These are phyloP conservation scores for Corydoras maculifer DNA, from an alignment of 2,113 vertebrate genomes.

Conservation along the genomic window DNA sequence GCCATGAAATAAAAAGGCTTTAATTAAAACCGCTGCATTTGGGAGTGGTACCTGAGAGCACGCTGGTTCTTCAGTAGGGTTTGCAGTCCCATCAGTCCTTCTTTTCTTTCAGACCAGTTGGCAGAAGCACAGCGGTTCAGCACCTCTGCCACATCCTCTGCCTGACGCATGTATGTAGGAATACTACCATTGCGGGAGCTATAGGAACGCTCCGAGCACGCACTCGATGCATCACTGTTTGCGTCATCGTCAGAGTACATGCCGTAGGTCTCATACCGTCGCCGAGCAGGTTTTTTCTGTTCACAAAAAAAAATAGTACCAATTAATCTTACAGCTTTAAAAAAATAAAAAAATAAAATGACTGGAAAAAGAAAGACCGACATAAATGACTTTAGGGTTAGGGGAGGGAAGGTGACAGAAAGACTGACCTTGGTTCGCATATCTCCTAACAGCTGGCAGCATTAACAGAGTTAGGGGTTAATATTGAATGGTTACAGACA, in stretches of 20 bases:
- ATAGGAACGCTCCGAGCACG: slow-evolving; percentile 90
- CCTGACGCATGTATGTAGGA: slow-evolving; percentile 92
- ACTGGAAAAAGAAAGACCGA: not conserved
- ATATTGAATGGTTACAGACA: slow-evolving; percentile 50
- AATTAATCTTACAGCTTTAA: not conserved
- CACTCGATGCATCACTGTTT: slow-evolving; percentile 93
- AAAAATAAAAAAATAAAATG: not conserved
- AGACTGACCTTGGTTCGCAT: slow-evolving; percentile 93
- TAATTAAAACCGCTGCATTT: not conserved
- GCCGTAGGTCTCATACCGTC: slow-evolving; percentile 84
- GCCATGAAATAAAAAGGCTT: too few species aligned
- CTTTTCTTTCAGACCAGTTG: slow-evolving; percentile 97
- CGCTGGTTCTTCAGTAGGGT: slow-evolving; percentile 89
- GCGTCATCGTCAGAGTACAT: slow-evolving; percentile 96
- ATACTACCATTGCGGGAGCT: slow-evolving; percentile 92
- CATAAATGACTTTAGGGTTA: not conserved
- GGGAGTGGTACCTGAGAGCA: slow-evolving; percentile 75
- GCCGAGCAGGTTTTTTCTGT: slow-evolving; percentile 88
- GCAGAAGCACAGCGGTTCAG: slow-evolving; percentile 92
- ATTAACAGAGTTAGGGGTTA: slow-evolving; percentile 65
- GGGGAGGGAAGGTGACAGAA: slow-evolving; percentile 13
- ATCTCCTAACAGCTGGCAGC: slow-evolving; percentile 99
- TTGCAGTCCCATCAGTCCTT: slow-evolving; percentile 88
- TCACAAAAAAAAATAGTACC: not conserved
- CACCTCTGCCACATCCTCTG: slow-evolving; percentile 92